phyloP scores from a whole-genome alignment of 2,797 vertebrate genomes.

The Spinibarbus caldwelli region DNA sequence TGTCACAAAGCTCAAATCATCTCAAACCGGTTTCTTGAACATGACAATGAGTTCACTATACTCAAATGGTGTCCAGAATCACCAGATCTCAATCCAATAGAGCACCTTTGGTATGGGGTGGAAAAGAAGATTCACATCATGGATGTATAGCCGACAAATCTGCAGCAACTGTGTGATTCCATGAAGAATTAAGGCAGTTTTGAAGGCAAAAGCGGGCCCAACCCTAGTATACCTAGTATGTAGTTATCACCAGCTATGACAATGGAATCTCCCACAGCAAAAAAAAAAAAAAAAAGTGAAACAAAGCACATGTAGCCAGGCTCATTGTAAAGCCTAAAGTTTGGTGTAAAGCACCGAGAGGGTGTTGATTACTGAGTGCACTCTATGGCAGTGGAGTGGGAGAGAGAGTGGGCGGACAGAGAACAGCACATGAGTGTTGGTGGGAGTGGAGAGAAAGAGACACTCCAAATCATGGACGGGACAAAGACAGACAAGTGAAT shows the following conservation, averaged over 20 bases:
- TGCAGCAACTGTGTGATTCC: constrained; percentile 55
- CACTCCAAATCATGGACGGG: constrained; percentile 16
- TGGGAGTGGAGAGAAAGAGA: constrained; percentile 39
- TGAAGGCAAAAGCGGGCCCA: background rate
- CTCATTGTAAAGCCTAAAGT: background rate
- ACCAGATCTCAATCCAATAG: constrained; percentile 47
- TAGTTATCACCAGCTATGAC: background rate
- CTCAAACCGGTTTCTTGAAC: background rate
- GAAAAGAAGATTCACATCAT: constrained; percentile 62
- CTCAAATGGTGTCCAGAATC: constrained; percentile 21
- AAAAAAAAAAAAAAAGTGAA: background rate
- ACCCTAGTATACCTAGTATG: background rate
- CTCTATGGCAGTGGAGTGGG: background rate
- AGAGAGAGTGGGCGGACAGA: constrained; percentile 19
- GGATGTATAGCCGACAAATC: constrained; percentile 69
- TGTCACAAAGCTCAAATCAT: background rate
- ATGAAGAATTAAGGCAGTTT: background rate
- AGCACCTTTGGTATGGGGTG: constrained; percentile 54
- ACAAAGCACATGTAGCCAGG: background rate
- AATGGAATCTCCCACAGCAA: background rate
- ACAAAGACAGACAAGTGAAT: constrained; percentile 6
- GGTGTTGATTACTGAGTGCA: constrained; percentile 26
- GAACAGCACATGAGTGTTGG: constrained; percentile 28
- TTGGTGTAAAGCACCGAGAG: constrained; percentile 9
- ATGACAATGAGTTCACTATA: background rate